Evolutionary conservation across 2,888 invertebrate species (phyloP), one percentile per base, ranked within the genome.

Genomic region (Mystacides longicornis): DNA sequence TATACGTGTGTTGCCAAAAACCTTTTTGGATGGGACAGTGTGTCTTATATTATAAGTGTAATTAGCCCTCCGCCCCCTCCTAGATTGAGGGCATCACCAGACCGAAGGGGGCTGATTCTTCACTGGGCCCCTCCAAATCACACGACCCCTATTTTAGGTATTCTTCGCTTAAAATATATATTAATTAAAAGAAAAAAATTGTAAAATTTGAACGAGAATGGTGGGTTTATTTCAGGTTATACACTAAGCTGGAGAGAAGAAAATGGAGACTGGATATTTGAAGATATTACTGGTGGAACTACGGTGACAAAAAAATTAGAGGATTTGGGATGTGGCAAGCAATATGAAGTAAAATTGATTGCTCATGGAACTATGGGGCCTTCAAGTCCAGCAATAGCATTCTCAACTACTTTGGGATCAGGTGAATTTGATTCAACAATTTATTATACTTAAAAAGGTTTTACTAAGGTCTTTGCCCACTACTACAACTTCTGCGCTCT

Each of bases 321-420:
- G 1, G 85, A 84, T 1, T 77, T 94, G 14, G 85, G 85, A 65
- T 94, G 93, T 68, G 93, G 94, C 18, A 89, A 89, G 9, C 81
- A 83, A 61, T 93, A 93, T 67, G 83, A 87, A 56, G 79, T 93
- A 59, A 82, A 87, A 67, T 80, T 93, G 65, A 84, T 87, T 1
- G 90, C 93, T 0, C 84, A 86, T 51, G 93, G 93, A 71, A 79
- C 82, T 63, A 88, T 93, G 3, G 93, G 93, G 2, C 83, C 84
- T 45, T 91, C 93, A 11, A 83, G 84, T 62, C 82, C 87, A 1
- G 77, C 80, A 2, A 74, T 85, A 59, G 71, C 80, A 57, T 82
- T 84, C 45, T 75, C 78, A 56, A 85, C 82, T 65, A 76, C 76
- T 48, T 74, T 83, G 21, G 85, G 85, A 2, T 75, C 77, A 67